Base-by-base conservation (phyloP, 2,113 vertebrate genomes). In the Macquaria ambigua region DNA sequence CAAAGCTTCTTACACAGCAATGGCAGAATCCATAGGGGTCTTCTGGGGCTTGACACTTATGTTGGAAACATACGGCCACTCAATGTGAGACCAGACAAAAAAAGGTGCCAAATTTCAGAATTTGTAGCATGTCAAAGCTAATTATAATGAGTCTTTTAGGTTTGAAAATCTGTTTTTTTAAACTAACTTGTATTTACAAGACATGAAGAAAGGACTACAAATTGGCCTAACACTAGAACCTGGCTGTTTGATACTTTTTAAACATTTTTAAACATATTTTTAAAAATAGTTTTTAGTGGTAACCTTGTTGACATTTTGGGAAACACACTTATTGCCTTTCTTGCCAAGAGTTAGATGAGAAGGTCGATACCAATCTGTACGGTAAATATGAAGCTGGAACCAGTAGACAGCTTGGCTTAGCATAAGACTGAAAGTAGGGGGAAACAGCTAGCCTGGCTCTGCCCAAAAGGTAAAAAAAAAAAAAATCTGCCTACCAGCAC, bases 1-100 rank as follows among this genome's bases (percentile, higher is more conserved):
- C 74, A 74, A 90, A 90, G 81, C 81, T 82, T 77, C 87, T 87
- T 67, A 85, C 66, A 73, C 23, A 74, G 62, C 21, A 43, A 71
- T 8, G 50, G 66, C 56, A 23, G 1, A 75, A 67, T 62, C 74
- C 76, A 58, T 21, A 68, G 76, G 61, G 56, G 59, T 75, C 66
- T 56, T 25, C 52, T 82, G 56, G 7, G 61, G 72, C 43, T 69
- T 71, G 56, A 66, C 39, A 71, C 23, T 77, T 23, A 52, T 52
- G 20, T 31, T 66, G 50, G 4, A 84, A 81, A 78, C 41, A 83
- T 53, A 52, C 41, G 71, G 73, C 53, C 64, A 10, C 28, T 84
- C 59, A 64, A 8, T 37, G 39, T 9, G 23, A 81, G 21, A 12
- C 25, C 75, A 31, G 66, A 79, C 41, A 74, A 80, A 31, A 31